A percentile compares a stretch with the other conserved stretches of the same genome.
Evolutionary conservation across 35 echinoderm and acorn worm species (phyloP).

Genomic region (Patiria miniata): DNA sequence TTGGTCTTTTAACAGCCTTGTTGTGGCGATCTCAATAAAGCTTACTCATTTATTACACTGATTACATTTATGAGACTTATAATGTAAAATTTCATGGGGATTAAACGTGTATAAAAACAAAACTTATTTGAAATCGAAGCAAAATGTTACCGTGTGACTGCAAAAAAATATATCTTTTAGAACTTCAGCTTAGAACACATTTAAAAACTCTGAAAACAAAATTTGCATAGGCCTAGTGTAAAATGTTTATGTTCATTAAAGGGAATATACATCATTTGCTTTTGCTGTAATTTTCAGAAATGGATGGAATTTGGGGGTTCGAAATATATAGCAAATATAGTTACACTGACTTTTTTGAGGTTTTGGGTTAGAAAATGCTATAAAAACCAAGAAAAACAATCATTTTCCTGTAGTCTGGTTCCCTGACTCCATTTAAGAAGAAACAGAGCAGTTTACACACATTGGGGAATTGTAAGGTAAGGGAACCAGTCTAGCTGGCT

Average conservation of each 20-base stretch:
- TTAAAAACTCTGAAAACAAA: neutral
- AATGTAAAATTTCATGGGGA: neutral
- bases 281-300: too few relatives aligned
- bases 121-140: neutral
- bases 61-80: neutral
- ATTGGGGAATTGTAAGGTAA: too few relatives aligned
- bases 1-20: conserved; percentile 4
- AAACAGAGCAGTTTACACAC: too few relatives aligned
- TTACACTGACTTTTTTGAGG: too few relatives aligned
- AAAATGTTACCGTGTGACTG: neutral
- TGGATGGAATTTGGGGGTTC: too few relatives aligned
- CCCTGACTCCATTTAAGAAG: too few relatives aligned
- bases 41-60: neutral
- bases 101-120: neutral
- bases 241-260: neutral
- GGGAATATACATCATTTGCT: too few relatives aligned
- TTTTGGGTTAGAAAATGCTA: too few relatives aligned
- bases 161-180: neutral
- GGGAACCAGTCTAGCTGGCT: too few relatives aligned
- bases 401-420: too few relatives aligned
- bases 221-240: neutral
- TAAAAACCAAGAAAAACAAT: too few relatives aligned
- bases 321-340: too few relatives aligned
- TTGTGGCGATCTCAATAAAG: neutral
- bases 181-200: neutral